These are phyloP conservation scores for Etheostoma cragini DNA, from an alignment of 2,113 vertebrate genomes.

Conservation along the genomic window DNA sequence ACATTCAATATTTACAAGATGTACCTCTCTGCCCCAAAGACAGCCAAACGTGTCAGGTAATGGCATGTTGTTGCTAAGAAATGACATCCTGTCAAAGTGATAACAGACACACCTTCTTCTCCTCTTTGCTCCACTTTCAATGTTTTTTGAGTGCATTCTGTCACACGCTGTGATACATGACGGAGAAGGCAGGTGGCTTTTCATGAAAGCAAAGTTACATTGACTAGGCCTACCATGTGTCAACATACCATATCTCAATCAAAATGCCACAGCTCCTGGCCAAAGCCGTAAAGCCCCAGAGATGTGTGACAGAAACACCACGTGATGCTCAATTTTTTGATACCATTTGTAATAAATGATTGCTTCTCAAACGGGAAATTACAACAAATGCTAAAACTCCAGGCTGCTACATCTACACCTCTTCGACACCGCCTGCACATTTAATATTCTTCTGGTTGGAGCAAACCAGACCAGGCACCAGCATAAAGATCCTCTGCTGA, in stretches of 20 bases:
- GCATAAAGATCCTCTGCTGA: slow-evolving; percentile 36
- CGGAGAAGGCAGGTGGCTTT: slow-evolving; percentile 45
- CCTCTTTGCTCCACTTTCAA: slow-evolving; percentile 50
- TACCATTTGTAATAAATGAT: slow-evolving; percentile 25
- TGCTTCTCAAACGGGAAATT: slow-evolving; percentile 44
- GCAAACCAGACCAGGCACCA: slow-evolving; percentile 44
- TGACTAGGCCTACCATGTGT: slow-evolving; percentile 23
- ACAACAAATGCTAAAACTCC: slow-evolving; percentile 11
- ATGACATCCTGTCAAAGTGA: slow-evolving; percentile 64
- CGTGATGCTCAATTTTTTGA: slow-evolving; percentile 11
- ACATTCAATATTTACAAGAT: slow-evolving; percentile 75
- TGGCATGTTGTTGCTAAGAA: slow-evolving; percentile 54
- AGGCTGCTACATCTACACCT: slow-evolving; percentile 21
- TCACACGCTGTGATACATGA: slow-evolving; percentile 38
- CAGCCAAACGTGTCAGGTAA: slow-evolving; percentile 39
- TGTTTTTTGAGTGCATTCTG: slow-evolving; percentile 55
- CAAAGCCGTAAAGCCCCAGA: slow-evolving; percentile 15
- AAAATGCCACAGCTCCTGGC: slow-evolving; percentile 34
- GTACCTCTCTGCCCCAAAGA: slow-evolving; percentile 51
- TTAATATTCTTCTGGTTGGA: slow-evolving; percentile 26
- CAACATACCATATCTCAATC: slow-evolving; percentile 33
- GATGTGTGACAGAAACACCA: neutral
- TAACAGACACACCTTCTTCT: slow-evolving; percentile 40
- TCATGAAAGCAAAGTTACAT: slow-evolving; percentile 34
- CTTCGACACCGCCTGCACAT: slow-evolving; percentile 12